Evolutionary conservation across 2,888 invertebrate genomes (phyloP).

Genomic region (Noctua pronuba): DNA sequence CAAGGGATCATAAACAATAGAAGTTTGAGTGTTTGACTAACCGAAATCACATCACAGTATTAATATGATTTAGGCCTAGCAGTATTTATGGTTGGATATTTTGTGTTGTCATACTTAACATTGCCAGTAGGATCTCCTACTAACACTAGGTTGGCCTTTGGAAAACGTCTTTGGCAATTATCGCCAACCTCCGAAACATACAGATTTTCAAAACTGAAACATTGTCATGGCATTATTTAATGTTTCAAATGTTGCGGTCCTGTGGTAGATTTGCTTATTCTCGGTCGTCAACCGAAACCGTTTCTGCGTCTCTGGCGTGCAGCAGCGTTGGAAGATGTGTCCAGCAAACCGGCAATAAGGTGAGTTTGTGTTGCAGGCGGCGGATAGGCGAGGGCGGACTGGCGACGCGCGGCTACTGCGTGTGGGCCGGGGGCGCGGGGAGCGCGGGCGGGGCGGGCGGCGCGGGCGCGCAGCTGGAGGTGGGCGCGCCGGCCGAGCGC

Average conservation of each 20-base stretch:
- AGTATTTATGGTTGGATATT: background rate
- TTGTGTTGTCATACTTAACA: background rate
- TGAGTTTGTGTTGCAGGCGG: slow-evolving; percentile 79
- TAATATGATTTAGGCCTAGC: background rate
- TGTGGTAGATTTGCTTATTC: background rate
- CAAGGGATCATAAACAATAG: slow-evolving; percentile 30
- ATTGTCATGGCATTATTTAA: background rate
- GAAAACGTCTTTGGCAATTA: background rate
- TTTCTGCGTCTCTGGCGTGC: background rate
- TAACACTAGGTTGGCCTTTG: background rate
- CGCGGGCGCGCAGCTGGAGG: slow-evolving; percentile 93
- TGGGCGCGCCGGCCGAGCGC: slow-evolving; percentile 95
- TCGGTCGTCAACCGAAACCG: background rate
- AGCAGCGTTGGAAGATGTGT: slow-evolving; percentile 10
- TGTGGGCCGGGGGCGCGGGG: slow-evolving; percentile 88
- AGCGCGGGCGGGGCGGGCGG: slow-evolving; percentile 78
- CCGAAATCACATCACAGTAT: slow-evolving; percentile 36
- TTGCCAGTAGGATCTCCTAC: slow-evolving; percentile 10
- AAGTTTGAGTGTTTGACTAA: slow-evolving; percentile 35
- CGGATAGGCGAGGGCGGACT: slow-evolving; percentile 86
- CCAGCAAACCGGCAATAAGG: slow-evolving; percentile 35
- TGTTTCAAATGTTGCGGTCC: background rate
- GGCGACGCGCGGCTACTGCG: slow-evolving; percentile 85
- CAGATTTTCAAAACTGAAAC: background rate
- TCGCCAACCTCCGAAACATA: background rate